Percentiles rank a stretch among this genome's conserved stretches.
Conservation (phyloP, 2,888 invertebrate species). For the Diogma glabrata region DNA sequence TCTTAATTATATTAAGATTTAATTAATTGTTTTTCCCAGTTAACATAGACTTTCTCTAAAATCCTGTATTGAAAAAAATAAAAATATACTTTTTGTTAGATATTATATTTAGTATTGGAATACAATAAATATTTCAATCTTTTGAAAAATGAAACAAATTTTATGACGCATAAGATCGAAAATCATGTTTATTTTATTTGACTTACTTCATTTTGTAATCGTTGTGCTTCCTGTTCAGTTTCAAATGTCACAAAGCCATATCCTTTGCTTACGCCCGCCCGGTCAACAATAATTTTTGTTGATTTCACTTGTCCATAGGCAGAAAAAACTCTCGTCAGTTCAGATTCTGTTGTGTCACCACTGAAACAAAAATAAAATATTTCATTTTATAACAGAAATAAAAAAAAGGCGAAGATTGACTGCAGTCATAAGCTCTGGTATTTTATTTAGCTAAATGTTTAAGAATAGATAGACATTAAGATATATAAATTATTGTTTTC, state of each 20-base stretch:
- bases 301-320: constrained; percentile 81
- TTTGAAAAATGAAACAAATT: not conserved
- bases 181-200: too few species aligned
- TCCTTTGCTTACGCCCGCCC: constrained; percentile 84
- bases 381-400: not conserved
- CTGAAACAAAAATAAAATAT: constrained; percentile 22
- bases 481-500: too few species aligned
- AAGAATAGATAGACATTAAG: too few species aligned
- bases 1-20: too few species aligned
- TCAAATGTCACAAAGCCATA: constrained; percentile 72
- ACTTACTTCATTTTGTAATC: constrained; percentile 56
- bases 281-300: constrained; percentile 88
- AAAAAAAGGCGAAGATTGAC: constrained; percentile 5
- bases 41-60: constrained; percentile 7
- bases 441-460: too few species aligned
- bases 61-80: constrained; percentile 7
- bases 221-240: constrained; percentile 73
- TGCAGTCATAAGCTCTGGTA: too few species aligned
- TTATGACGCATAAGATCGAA: not conserved
- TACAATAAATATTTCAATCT: not conserved
- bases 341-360: constrained; percentile 83
- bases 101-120: not conserved
- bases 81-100: constrained; percentile 7
- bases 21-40: too few species aligned
- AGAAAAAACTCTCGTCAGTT: constrained; percentile 83